Evolutionary conservation across 2,888 invertebrate species (phyloP), one percentile per base, ranked within the genome.

Genomic region (Tholera decimalis): DNA sequence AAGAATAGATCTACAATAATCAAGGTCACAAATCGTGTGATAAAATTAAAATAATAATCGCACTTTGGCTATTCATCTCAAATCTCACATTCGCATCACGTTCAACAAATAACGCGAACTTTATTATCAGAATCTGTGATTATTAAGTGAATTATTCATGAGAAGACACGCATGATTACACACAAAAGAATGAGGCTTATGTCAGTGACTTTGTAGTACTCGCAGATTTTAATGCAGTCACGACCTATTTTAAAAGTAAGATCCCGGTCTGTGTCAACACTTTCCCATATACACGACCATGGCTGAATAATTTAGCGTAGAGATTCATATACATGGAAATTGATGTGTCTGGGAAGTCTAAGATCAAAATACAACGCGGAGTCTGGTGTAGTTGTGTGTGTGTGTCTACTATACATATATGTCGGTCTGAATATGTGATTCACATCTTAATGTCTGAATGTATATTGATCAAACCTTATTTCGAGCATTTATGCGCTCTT

Each of bases 131-230:
- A 68, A 72, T 78, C 75, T 63, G 75, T 57, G 71, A 73, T 72
- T 82, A 78, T 75, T 79, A 77, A 62, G 63, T 54, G 77, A 80
- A 77, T 80, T 65, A 80, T 80, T 80, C 80, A 80, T 79, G 67
- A 70, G 62, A 30, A 18, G 43, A 62, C 43, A 67, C 67, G 58
- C 68, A 73, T 72, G 67, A 73, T 77, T 73, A 75, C 62, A 63
- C 66, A 79, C 79, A 72, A 79, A 81, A 77, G 77, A 81, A 68
- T 77, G 65, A 65, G 49, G 41, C 63, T 65, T 67, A 62, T 70
- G 55, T 63, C 49, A 51, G 58, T 56, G 49, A 49, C 65, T 64
- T 70, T 77, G 58, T 64, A 64, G 69, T 47, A 69, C 68, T 51
- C 41, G 18, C 53, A 57, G 64, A 49, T 53, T 35, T 51, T 68